Conservation (phyloP, 23 tunicate genomes). For the Trididemnum miniatum region DNA sequence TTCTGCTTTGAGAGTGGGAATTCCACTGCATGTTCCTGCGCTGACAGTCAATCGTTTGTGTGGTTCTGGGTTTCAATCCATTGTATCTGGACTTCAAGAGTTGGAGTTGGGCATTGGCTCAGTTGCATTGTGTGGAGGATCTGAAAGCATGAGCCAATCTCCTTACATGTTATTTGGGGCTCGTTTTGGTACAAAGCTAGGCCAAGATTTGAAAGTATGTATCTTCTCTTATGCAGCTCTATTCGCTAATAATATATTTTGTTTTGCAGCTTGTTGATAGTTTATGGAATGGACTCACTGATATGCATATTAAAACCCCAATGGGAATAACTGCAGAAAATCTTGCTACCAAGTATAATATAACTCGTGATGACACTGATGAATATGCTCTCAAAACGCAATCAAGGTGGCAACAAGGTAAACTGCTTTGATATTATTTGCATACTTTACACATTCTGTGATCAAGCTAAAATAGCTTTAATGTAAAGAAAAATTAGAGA, state of each 20-base stretch:
- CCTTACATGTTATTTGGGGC: slow-evolving; percentile 76
- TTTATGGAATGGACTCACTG: slow-evolving; percentile 98
- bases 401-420: slow-evolving; percentile 90
- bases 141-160: slow-evolving; percentile 98
- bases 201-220: slow-evolving; percentile 83
- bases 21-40: slow-evolving; percentile 74
- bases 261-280: slow-evolving; percentile 92
- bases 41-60: slow-evolving; percentile 96
- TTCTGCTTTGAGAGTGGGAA: slow-evolving; percentile 76
- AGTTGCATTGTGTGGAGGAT: slow-evolving; percentile 91
- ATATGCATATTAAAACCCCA: slow-evolving; percentile 82
- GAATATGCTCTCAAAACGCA: slow-evolving; percentile 86
- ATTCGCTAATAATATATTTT: too few relatives aligned
- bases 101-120: slow-evolving; percentile 86
- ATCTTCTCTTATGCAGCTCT: neutral
- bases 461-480: too few relatives aligned
- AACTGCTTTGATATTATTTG: too few relatives aligned
- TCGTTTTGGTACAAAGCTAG: slow-evolving; percentile 95
- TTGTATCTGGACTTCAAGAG: slow-evolving; percentile 85
- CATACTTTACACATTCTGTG: too few relatives aligned
- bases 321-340: slow-evolving; percentile 99
- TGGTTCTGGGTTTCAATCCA: slow-evolving; percentile 98
- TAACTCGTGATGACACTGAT: slow-evolving; percentile 88
- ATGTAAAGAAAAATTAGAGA: too few relatives aligned
- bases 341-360: slow-evolving; percentile 80